Evolutionary conservation across 1,140 invertebrate genomes (phyloP), one percentile per base, ranked within the genome.

Genomic region (Venturia canescens): DNA sequence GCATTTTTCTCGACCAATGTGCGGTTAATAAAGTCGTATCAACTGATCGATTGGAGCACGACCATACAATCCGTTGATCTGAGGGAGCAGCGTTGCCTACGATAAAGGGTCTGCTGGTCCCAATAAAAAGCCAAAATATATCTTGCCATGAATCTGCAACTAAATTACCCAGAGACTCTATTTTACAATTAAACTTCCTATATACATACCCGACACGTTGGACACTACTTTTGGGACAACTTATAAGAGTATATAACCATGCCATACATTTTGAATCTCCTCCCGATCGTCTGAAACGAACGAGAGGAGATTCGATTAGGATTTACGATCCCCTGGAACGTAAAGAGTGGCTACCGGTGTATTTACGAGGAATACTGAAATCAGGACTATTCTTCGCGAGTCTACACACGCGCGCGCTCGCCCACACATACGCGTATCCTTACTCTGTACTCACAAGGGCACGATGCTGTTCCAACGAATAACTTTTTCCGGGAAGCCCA

Each of bases 331-430:
- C 44, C 69, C 23, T 38, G 13, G 70, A 72, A 80, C 78, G 69
- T 80, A 80, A 80, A 57, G 44, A 80, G 69, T 80, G 50, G 71
- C 69, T 80, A 29, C 69, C 27, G 67, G 53, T 31, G 50, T 74
- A 80, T 80, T 80, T 80, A 80, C 78, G 69, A 72, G 50, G 60
- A 74, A 80, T 72, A 72, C 78, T 13, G 27, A 70, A 71, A 80
- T 80, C 69, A 50, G 48, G 60, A 72, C 69, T 74, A 48, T 44
- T 38, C 23, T 27, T 27, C 3, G 21, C 3, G 21, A 15, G 13
- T 23, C n/a, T 27, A 26, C 16, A 66, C 27, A 66, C 23, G 27
- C 23, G 15, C 21, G 13, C 27, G 13, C 27, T 23, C 23, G 23
- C 13, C 2, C 23, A 63, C 23, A 26, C 21, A 21, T 21, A 34